Percentiles rank a stretch among this genome's conserved stretches.
Evolutionary conservation across 2,113 vertebrate genomes (phyloP).

Genomic region (Isichthys henryi): DNA sequence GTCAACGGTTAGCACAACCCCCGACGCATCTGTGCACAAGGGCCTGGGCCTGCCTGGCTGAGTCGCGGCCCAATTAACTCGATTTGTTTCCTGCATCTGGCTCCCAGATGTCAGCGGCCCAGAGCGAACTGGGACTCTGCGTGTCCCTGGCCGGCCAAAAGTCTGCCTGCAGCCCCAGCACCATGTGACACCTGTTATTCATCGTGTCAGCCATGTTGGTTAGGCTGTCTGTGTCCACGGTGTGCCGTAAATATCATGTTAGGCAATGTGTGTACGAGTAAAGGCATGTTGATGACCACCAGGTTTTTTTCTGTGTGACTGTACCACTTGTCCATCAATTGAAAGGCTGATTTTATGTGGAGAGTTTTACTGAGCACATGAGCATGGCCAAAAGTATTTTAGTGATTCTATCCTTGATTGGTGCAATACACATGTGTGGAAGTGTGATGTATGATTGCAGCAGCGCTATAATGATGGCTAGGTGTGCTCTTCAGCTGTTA

Average conservation of each 20-base stretch:
- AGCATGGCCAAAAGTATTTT: not conserved
- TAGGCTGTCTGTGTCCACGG: not conserved
- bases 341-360: not conserved
- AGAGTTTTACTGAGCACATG: not conserved
- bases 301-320: not conserved
- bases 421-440: not conserved
- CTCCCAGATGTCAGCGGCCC: constrained; percentile 37
- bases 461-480: not conserved
- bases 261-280: not conserved
- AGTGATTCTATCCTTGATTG: not conserved
- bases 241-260: not conserved
- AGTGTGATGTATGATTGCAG: not conserved
- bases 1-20: not conserved
- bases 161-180: not conserved
- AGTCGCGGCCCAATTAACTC: constrained; percentile 42
- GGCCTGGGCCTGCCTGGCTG: constrained; percentile 27
- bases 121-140: not conserved
- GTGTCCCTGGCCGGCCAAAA: not conserved
- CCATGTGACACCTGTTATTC: not conserved
- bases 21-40: constrained; percentile 20
- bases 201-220: not conserved
- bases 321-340: not conserved
- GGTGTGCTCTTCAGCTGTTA: not conserved
- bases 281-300: not conserved
- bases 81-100: constrained; percentile 44